Evolutionary conservation across 2,113 vertebrate genomes (phyloP), one percentile per base, ranked within the genome.

Genomic region (Neopipo cinnamomea): DNA sequence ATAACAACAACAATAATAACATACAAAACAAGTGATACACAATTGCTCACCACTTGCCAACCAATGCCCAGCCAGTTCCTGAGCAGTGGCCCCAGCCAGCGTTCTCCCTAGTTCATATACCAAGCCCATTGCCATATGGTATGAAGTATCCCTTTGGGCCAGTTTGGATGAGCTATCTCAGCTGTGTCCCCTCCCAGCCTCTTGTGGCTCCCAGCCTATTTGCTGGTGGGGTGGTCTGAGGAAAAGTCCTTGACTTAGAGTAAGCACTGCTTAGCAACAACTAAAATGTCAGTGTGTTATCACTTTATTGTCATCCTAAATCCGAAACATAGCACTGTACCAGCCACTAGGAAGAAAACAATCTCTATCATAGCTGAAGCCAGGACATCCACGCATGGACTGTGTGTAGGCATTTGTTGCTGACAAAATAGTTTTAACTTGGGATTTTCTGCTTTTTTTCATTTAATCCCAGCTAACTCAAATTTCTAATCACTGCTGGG

Each of bases 31-130:
- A 81, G 27, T 56, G 33, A 62, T 25, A 28, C 16, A 56, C 18
- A 37, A 4, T 63, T 86, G 59, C 42, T 63, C 14, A 70, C 19
- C 14, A 2, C 16, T 75, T 0, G 0, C 27, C 33, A 42, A 8
- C 23, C 35, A 56, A 5, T 87, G 55, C 35, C 13, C 55, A 50
- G 23, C 21, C 31, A 68, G 35, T 62, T 68, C 47, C 23, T 8
- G 15, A 47, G 61, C 61, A 86, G 67, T 35, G 30, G 31, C 8
- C n/a, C 14, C 18, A 22, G 22, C 8, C 47, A 86, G 31, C 20
- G 63, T 75, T 63, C 12, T 28, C 8, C 28, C 8, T 33, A 12
- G 47, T 62, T 62, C 28, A 62, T 55, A 42, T 28, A 28, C 27
- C 56, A 31, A 81, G 11, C 55, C 33, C 42, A 33, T 56, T 62